These are phyloP conservation scores for Lucinisca nassula DNA, from an alignment of 2,888 invertebrate species.

Conservation along the genomic window DNA sequence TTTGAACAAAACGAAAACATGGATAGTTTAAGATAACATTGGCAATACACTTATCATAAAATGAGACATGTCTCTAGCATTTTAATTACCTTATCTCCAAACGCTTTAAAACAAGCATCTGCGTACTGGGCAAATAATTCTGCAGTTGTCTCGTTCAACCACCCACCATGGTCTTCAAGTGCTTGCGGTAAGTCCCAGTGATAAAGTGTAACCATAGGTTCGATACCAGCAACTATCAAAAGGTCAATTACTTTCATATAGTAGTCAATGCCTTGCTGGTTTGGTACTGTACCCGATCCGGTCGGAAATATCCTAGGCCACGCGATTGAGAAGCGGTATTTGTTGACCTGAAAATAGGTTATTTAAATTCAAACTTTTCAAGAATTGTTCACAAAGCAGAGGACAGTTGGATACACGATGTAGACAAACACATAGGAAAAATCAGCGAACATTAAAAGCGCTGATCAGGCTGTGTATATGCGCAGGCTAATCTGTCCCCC, in stretches of 20 bases:
- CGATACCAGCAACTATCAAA: constrained; percentile 90
- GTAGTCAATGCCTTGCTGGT: constrained; percentile 92
- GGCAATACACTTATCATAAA: no score
- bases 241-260: constrained; percentile 93
- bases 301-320: constrained; percentile 93
- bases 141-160: constrained; percentile 82
- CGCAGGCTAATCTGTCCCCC: no score
- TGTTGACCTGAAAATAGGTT: constrained; percentile 65
- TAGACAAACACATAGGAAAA: no score
- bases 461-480: no score
- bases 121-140: constrained; percentile 87
- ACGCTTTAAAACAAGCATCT: constrained; percentile 84
- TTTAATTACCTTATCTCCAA: constrained; percentile 87
- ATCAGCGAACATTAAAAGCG: no score
- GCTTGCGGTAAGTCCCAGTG: constrained; percentile 87
- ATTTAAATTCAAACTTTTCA: no score
- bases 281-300: constrained; percentile 86
- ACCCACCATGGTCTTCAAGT: constrained; percentile 88
- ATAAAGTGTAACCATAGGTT: constrained; percentile 90
- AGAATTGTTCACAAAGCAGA: no score
- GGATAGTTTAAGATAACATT: no score
- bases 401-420: no score
- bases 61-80: no score
- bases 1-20: no score
- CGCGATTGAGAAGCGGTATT: constrained; percentile 89